A percentile compares a stretch with the other conserved stretches of the same genome.
Evolutionary conservation across 2,888 invertebrate genomes (phyloP).

Genomic region (Halictus ligatus): DNA sequence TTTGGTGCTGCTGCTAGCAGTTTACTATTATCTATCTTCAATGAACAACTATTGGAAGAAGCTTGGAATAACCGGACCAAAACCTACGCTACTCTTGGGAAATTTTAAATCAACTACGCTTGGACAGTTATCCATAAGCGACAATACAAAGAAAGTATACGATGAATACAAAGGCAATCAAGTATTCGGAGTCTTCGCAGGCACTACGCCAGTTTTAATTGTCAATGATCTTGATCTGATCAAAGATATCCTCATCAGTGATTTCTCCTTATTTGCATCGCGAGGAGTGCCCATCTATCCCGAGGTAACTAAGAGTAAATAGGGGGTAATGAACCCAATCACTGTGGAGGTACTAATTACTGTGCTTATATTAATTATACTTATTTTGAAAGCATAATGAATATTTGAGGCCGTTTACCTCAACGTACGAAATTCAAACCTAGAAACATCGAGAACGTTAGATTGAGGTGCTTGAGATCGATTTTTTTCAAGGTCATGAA

Average conservation of each 20-base stretch:
- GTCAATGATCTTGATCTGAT: neutral
- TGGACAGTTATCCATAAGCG: neutral
- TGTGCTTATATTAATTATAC: too few species aligned
- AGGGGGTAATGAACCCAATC: too few species aligned
- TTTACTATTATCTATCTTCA: neutral
- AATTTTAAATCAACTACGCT: neutral
- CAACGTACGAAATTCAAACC: too few species aligned
- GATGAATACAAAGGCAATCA: neutral
- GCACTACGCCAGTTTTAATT: neutral
- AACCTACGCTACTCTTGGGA: neutral
- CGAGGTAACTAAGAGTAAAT: neutral
- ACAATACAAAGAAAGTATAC: neutral
- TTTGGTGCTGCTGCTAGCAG: neutral
- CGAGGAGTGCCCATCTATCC: neutral
- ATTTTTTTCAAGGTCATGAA: too few species aligned
- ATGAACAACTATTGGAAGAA: neutral
- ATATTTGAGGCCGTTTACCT: too few species aligned
- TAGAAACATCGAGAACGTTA: too few species aligned
- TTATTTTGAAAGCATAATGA: too few species aligned
- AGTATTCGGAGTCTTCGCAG: neutral
- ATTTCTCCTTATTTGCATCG: neutral
- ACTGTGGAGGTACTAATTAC: too few species aligned
- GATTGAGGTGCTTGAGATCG: too few species aligned
- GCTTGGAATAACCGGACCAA: neutral
- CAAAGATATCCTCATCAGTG: neutral